Evolutionary conservation across 2,113 vertebrate species (phyloP).

Genomic region (Phrynosoma blainvillii): DNA sequence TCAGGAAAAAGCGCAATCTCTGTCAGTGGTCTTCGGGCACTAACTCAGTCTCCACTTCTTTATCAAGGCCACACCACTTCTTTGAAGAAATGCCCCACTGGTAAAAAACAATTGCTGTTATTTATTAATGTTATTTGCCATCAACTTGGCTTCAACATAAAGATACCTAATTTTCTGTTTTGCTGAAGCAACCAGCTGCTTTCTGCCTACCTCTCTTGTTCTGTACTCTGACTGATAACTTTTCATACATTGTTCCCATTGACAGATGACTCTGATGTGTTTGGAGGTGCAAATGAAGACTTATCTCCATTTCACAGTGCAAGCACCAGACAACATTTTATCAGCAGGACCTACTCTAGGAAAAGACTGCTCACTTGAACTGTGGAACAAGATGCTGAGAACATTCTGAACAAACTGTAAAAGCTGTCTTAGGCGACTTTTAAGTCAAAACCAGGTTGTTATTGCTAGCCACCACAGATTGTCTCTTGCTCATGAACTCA

Average conservation of each 20-base stretch:
- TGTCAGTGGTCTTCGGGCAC: slow-evolving; percentile 86
- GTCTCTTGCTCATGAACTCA: not conserved
- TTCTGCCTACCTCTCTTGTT: not conserved
- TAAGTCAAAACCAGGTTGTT: not conserved
- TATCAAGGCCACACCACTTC: slow-evolving; percentile 74
- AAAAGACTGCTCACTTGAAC: slow-evolving; percentile 84
- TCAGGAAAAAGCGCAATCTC: slow-evolving; percentile 76
- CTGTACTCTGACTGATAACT: not conserved
- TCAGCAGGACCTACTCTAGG: slow-evolving; percentile 81
- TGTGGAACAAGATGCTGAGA: not conserved
- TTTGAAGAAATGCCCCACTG: slow-evolving; percentile 61
- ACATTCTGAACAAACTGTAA: too few relatives aligned
- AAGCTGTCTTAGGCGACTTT: too few relatives aligned
- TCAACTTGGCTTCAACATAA: not conserved
- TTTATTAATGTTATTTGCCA: not conserved
- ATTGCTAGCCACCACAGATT: too few relatives aligned
- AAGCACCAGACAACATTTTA: slow-evolving; percentile 51
- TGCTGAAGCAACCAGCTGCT: not conserved
- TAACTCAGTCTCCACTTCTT: slow-evolving; percentile 91
- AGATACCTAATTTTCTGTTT: not conserved
- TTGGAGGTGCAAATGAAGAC: slow-evolving; percentile 52
- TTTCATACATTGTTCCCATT: not conserved
- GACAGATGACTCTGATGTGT: slow-evolving; percentile 52
- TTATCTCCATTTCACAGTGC: slow-evolving; percentile 75
- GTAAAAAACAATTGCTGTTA: slow-evolving; percentile 37